Percentiles rank a stretch among this genome's conserved stretches.
Evolutionary conservation across 1,140 invertebrate species (phyloP).

Genomic region (Ditylenchus dipsaci): DNA sequence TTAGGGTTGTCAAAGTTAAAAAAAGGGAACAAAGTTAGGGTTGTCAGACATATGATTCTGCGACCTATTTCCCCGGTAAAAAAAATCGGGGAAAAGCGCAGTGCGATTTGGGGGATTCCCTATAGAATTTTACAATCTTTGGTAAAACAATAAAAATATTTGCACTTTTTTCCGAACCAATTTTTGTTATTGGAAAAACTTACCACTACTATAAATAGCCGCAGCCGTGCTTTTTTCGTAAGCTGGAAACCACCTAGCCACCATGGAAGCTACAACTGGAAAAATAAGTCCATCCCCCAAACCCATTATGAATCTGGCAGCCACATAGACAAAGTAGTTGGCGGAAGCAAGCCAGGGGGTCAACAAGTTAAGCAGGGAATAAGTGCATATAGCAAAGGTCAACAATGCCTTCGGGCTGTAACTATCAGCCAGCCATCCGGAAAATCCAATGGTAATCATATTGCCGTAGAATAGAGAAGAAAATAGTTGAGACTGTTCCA

Average conservation of each 20-base stretch:
- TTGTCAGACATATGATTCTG: too few relatives aligned
- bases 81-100: too few relatives aligned
- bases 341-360: conserved; percentile 12
- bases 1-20: neutral
- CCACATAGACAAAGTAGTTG: conserved; percentile 28
- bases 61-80: too few relatives aligned
- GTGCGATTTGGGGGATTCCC: too few relatives aligned
- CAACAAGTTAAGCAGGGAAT: conserved; percentile 22
- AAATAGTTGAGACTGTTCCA: conserved; percentile 28
- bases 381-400: conserved; percentile 7
- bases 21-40: too few relatives aligned
- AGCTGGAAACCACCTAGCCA: conserved; percentile 33
- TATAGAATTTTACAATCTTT: neutral
- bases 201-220: conserved; percentile 34
- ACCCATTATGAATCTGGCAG: conserved; percentile 32
- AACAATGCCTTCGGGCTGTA: conserved; percentile 34
- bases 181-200: neutral
- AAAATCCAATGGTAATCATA: conserved; percentile 26
- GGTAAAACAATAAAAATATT: neutral
- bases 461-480: conserved; percentile 30
- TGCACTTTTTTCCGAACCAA: neutral
- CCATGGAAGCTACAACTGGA: conserved; percentile 19
- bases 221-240: conserved; percentile 23
- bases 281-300: conserved; percentile 30
- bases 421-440: conserved; percentile 33